Evolutionary conservation across 1,140 invertebrate species (phyloP).

Genomic region (Brachionus plicatilis): DNA sequence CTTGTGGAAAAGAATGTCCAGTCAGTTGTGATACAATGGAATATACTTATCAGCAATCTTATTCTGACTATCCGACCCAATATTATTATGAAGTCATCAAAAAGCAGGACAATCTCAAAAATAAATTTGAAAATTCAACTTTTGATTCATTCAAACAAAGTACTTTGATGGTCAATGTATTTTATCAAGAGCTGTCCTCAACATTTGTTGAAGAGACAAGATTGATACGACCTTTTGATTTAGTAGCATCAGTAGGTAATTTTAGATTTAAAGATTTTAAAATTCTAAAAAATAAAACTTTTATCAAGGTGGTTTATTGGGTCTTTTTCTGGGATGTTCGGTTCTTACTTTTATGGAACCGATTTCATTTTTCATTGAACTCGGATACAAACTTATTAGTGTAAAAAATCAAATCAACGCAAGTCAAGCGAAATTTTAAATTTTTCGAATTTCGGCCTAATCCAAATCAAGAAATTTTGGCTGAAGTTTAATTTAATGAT

Average conservation of each 20-base stretch:
- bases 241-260: neutral
- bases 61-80: neutral
- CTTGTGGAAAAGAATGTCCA: neutral
- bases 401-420: neutral
- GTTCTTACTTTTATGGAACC: neutral
- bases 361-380: neutral
- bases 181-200: neutral
- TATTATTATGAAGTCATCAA: neutral
- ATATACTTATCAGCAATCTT: neutral
- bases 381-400: neutral
- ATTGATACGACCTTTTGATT: neutral
- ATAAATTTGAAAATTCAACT: neutral
- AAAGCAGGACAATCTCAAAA: neutral
- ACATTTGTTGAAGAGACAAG: neutral
- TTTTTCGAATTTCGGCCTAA: no score
- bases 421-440: no score
- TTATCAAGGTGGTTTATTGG: slow-evolving; percentile 2
- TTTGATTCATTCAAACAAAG: neutral
- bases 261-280: neutral
- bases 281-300: neutral
- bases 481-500: no score
- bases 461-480: no score
- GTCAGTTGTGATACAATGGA: neutral
- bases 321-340: neutral
- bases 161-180: neutral